These are phyloP conservation scores for Salvelinus fontinalis DNA, from an alignment of 2,113 vertebrate species.

Conservation along the genomic window DNA sequence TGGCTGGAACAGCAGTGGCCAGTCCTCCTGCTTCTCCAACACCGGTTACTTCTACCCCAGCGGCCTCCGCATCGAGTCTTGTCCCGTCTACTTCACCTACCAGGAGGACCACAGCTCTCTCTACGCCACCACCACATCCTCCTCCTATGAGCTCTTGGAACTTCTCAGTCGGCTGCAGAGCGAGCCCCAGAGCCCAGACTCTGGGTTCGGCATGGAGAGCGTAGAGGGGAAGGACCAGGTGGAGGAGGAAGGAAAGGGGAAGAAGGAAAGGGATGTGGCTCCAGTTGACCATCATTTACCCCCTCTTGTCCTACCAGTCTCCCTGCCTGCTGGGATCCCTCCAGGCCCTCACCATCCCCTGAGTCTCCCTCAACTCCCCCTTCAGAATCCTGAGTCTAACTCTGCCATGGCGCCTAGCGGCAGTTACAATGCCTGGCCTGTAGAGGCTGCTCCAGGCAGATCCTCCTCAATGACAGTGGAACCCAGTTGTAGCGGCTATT, in stretches of 20 bases:
- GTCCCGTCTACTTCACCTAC: slow-evolving; percentile 63
- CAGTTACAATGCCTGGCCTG: slow-evolving; percentile 36
- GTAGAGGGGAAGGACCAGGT: slow-evolving; percentile 23
- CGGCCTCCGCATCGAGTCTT: slow-evolving; percentile 36
- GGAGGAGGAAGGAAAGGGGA: slow-evolving; percentile 14
- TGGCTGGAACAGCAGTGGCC: slow-evolving; percentile 20
- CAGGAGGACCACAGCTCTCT: slow-evolving; percentile 17
- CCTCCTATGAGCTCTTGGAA: slow-evolving; percentile 52
- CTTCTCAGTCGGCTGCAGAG: slow-evolving; percentile 6
- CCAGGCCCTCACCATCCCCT: slow-evolving; percentile 3
- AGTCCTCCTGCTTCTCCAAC: slow-evolving; percentile 67
- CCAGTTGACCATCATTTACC: not conserved
- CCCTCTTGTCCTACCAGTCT: slow-evolving; percentile 3
- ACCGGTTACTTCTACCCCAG: slow-evolving; percentile 68
- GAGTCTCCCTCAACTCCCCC: slow-evolving; percentile 7
- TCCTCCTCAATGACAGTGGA: slow-evolving; percentile 68
- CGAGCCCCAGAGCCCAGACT: slow-evolving; percentile 60
- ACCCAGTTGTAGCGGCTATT: slow-evolving; percentile 63
- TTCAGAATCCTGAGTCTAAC: slow-evolving; percentile 29
- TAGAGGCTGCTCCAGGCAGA: slow-evolving; percentile 40
- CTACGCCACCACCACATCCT: not conserved
- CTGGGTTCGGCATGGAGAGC: slow-evolving; percentile 52
- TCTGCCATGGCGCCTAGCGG: not conserved
- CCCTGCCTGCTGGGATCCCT: not conserved
- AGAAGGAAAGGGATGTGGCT: not conserved